Evolutionary conservation across 2,113 vertebrate species (phyloP).

Genomic region (Sorex fumeus): DNA sequence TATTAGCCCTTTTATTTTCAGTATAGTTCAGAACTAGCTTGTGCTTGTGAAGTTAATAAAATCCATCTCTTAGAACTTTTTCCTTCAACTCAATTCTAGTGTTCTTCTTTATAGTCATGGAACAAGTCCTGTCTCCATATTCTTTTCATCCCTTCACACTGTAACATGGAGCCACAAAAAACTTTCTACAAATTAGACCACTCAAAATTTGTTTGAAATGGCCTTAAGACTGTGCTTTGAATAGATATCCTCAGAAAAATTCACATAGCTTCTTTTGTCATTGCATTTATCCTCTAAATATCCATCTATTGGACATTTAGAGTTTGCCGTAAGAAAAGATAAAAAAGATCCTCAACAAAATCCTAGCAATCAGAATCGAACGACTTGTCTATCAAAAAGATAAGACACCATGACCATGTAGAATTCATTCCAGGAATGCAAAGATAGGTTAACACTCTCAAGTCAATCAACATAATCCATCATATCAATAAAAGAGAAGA

Average conservation of each 20-base stretch:
- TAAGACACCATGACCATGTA: too few relatives aligned
- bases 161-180: not conserved
- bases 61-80: not conserved
- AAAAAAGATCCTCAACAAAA: too few relatives aligned
- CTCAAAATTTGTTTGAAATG: not conserved
- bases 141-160: not conserved
- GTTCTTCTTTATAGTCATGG: not conserved
- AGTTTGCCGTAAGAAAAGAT: not conserved
- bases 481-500: too few relatives aligned
- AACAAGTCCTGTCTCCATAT: not conserved
- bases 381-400: too few relatives aligned
- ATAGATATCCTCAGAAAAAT: conserved; percentile 1
- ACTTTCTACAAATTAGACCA: not conserved
- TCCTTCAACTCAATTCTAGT: not conserved
- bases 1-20: conserved; percentile 44
- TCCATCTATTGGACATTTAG: not conserved
- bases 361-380: too few relatives aligned
- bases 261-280: conserved; percentile 11
- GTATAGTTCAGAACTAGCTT: not conserved
- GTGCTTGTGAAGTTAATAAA: not conserved
- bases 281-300: not conserved
- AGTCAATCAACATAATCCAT: too few relatives aligned
- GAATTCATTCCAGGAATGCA: too few relatives aligned
- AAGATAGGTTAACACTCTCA: too few relatives aligned
- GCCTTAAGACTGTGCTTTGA: not conserved